Evolutionary conservation across 2,113 vertebrate genomes (phyloP), one percentile per base, ranked within the genome.

Genomic region (Cynocephalus volans): DNA sequence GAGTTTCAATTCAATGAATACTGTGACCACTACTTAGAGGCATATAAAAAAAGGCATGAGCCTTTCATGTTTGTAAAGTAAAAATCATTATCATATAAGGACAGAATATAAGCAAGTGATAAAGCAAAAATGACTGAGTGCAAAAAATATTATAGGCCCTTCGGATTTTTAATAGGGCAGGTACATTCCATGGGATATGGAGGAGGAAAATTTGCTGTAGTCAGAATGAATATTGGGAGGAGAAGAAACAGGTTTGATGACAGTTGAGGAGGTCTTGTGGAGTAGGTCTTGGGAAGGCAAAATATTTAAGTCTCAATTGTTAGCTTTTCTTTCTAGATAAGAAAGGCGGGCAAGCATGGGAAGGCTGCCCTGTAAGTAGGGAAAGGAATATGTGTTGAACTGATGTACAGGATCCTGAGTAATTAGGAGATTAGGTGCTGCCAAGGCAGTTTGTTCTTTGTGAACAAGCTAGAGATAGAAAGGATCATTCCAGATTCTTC

Each of bases 1-100:
- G 82, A 58, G n/a, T 72, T 94, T 95, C 48, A 85, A 73, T 58
- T 67, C 73, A 81, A 80, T 36, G 26, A 90, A 80, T n/a, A 90
- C 31, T 80, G 77, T 24, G 33, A 56, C 31, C 26, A 96, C 18
- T 18, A 67, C n/a, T 54, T 82, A 54, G 41, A 88, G 12, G 13
- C 28, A 67, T 52, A 67, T 6, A 62, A 87, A 90, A 93, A 95
- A 87, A 75, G 31, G 8, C 45, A 85, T 21, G 5, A n/a, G 1
- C 1, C 17, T 45, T 94, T 92, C 36, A 19, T 28, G 81, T 75
- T 70, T 91, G 17, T 81, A 36, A 93, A 94, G 60, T 64, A 77
- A 83, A 80, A 77, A 73, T 60, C 19, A 72, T 48, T 88, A 84
- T 17, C n/a, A 93, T 1, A 19, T 75, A 86, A 85, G 12, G 56